Evolutionary conservation across 2,888 invertebrate genomes (phyloP).

Genomic region (Drosophila eohydei): DNA sequence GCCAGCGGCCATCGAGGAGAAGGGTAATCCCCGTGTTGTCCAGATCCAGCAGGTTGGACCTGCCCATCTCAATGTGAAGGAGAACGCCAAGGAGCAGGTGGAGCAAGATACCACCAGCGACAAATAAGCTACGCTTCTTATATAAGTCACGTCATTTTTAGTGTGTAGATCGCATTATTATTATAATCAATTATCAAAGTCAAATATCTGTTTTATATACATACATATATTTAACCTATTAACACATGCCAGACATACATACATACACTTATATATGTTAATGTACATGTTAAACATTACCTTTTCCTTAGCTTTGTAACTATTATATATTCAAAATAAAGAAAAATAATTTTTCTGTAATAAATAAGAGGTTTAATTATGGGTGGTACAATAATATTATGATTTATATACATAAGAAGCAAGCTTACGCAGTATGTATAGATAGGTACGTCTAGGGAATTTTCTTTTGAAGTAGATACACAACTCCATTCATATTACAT

Average conservation of each 20-base stretch:
- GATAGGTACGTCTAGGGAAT: background rate
- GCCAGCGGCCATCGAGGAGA: slow-evolving; percentile 75
- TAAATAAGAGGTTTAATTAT: background rate
- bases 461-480: background rate
- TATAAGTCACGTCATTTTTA: slow-evolving; percentile 14
- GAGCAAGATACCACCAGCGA: slow-evolving; percentile 42
- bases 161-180: slow-evolving; percentile 15
- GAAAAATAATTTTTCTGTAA: background rate
- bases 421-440: too few relatives aligned
- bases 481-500: background rate
- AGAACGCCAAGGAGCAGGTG: slow-evolving; percentile 58
- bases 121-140: slow-evolving; percentile 32
- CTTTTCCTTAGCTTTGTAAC: slow-evolving; percentile 1
- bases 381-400: too few relatives aligned
- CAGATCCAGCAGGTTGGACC: slow-evolving; percentile 89
- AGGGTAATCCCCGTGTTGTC: slow-evolving; percentile 86
- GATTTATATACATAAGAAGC: background rate
- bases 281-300: background rate
- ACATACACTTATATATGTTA: background rate
- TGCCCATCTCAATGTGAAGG: slow-evolving; percentile 82
- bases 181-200: slow-evolving; percentile 49
- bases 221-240: slow-evolving; percentile 8
- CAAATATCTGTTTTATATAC: slow-evolving; percentile 52
- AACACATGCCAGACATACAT: background rate
- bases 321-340: slow-evolving; percentile 14